phyloP scores from a whole-genome alignment of 1,140 invertebrate genomes.

The Drosophila ironensis region DNA sequence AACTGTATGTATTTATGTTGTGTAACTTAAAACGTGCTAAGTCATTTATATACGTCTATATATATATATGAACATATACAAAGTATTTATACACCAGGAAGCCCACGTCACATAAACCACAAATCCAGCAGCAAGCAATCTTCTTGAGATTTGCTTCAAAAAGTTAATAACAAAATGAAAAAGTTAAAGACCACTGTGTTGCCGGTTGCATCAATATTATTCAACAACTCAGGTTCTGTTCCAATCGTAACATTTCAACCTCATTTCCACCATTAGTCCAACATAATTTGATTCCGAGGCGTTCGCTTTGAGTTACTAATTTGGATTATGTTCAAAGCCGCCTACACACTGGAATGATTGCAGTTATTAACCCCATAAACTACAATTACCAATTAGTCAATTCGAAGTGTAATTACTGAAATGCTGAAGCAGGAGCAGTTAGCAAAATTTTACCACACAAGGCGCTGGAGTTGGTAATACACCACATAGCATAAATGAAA shows the following conservation, averaged over 20 bases:
- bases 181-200: neutral
- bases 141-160: slow-evolving; percentile 4
- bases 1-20: slow-evolving; percentile 74
- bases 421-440: slow-evolving; percentile 53
- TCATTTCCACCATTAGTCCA: slow-evolving; percentile 22
- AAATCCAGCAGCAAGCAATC: neutral
- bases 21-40: slow-evolving; percentile 76
- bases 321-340: slow-evolving; percentile 24
- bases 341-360: slow-evolving; percentile 53
- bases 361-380: slow-evolving; percentile 55
- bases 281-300: slow-evolving; percentile 25
- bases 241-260: slow-evolving; percentile 17
- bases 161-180: neutral
- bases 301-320: slow-evolving; percentile 20
- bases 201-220: neutral
- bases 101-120: slow-evolving; percentile 26
- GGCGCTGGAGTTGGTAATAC: slow-evolving; percentile 10
- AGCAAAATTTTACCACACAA: slow-evolving; percentile 62
- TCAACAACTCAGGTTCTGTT: slow-evolving; percentile 34
- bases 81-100: slow-evolving; percentile 45
- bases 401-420: slow-evolving; percentile 66
- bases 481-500: slow-evolving; percentile 57
- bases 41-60: slow-evolving; percentile 76
- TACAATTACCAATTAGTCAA: slow-evolving; percentile 77
- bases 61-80: slow-evolving; percentile 61